Percentiles rank a stretch among this genome's conserved stretches.
Conservation (phyloP, 2,888 invertebrate genomes). For the Drosophila conformis region DNA sequence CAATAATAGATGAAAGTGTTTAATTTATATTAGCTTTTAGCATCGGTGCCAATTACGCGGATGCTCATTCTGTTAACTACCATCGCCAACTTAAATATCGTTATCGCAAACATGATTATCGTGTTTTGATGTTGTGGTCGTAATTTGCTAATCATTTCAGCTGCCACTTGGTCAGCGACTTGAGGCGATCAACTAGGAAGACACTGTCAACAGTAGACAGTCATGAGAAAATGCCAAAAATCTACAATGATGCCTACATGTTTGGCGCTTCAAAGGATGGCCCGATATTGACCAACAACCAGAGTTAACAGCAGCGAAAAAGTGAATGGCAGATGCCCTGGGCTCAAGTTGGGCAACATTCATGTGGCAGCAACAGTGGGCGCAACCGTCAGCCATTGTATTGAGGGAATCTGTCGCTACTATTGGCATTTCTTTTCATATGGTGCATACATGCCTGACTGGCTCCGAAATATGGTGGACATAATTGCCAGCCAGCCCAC, state of each 20-base stretch:
- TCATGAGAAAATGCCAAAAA: conserved; percentile 60
- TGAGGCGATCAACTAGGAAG: conserved; percentile 66
- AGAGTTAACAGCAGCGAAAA: conserved; percentile 46
- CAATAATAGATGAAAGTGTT: conserved; percentile 5
- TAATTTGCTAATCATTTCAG: conserved; percentile 68
- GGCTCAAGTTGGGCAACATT: conserved; percentile 67
- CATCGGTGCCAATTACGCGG: neutral
- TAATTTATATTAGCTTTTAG: conserved; percentile 27
- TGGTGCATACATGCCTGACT: conserved; percentile 25
- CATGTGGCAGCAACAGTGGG: conserved; percentile 36
- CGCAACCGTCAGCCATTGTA: conserved; percentile 50
- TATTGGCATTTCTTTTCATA: conserved; percentile 35
- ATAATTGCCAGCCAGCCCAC: conserved; percentile 46
- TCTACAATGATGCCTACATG: conserved; percentile 28
- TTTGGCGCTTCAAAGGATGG: conserved; percentile 62
- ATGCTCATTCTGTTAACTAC: conserved; percentile 2
- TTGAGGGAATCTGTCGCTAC: conserved; percentile 41
- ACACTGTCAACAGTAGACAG: conserved; percentile 63
- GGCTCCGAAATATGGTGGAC: conserved; percentile 43
- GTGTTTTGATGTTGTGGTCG: conserved; percentile 7
- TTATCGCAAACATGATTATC: neutral
- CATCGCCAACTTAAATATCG: conserved; percentile 22
- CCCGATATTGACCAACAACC: conserved; percentile 47
- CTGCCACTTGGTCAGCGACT: conserved; percentile 49
- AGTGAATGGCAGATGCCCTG: conserved; percentile 75